Base-by-base conservation (phyloP, 2,888 invertebrate species). In the Dryobota labecula region DNA sequence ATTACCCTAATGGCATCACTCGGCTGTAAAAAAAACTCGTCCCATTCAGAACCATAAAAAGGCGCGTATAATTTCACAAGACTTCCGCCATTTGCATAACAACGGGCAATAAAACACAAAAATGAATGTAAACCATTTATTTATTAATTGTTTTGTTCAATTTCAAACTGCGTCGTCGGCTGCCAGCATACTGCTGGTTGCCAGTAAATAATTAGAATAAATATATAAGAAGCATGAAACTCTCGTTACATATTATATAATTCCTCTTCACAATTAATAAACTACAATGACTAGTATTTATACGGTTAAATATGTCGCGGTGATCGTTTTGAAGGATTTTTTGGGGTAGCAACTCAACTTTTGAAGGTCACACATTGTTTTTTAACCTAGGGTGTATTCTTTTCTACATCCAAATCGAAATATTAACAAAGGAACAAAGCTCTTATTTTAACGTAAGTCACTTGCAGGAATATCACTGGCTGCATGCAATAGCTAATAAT, bases 61-160 rank as follows among this genome's bases (percentile, higher is more conserved):
- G 38, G n/a, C n/a, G 27, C 56, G 24, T 43, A 15, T 65, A 30
- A 49, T 43, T 43, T 30, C 5, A 27, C 43, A 30, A 68, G n/a
- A 45, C 20, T 54, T 15, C 18, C 13, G 27, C n/a, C 13, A 49
- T 56, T 45, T 24, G 36, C 24, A 15, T 27, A 33, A 24, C 9
- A 76, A 30, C 0, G 36, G 36, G 45, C 45, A 85, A 89, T 89
- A 86, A 87, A 89, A 89, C 75, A 70, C 62, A 68, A 75, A 53
- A 30, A 80, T 87, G 90, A 93, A 91, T 93, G 91, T 91, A 93
- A 94, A 93, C 92, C 93, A 92, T 93, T 93, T 94, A 93, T 92
- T 80, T 94, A 93, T 92, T 80, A 71, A 61, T 82, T 91, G 87
- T 85, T 84, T 82, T 80, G 77, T 83, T 85, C 80, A 83, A 83